Percentiles rank a stretch among this genome's conserved stretches.
Evolutionary conservation across 2,797 vertebrate species (phyloP).

Genomic region (Sebastes dallii): DNA sequence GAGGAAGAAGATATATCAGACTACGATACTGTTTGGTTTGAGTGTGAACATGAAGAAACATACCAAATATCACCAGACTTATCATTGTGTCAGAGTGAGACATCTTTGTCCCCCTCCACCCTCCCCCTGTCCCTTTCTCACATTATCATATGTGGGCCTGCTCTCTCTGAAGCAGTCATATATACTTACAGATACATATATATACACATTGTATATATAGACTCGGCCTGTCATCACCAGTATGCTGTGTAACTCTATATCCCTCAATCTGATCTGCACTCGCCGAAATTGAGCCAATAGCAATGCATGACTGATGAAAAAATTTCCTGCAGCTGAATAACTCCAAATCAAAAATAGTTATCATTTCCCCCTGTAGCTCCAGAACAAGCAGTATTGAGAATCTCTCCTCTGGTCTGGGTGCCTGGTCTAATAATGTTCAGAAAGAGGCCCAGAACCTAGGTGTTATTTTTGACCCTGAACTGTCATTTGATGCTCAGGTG

Average conservation of each 20-base stretch:
- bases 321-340: no score
- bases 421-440: no score
- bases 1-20: neutral
- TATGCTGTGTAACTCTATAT: conserved; percentile 35
- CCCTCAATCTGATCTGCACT: neutral
- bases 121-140: neutral
- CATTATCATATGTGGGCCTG: neutral
- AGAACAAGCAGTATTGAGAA: no score
- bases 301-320: no score
- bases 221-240: conserved; percentile 24
- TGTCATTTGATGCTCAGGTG: no score
- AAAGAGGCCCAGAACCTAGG: no score
- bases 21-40: neutral
- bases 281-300: no score
- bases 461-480: no score
- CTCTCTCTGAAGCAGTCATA: neutral
- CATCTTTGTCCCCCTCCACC: neutral
- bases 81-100: neutral
- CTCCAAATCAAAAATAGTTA: no score
- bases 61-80: neutral
- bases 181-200: neutral
- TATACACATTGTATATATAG: conserved; percentile 54
- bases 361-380: no score
- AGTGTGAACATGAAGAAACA: neutral
- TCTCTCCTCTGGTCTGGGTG: no score